Conservation (phyloP, 2,113 vertebrate species). For the Capra hircus region DNA sequence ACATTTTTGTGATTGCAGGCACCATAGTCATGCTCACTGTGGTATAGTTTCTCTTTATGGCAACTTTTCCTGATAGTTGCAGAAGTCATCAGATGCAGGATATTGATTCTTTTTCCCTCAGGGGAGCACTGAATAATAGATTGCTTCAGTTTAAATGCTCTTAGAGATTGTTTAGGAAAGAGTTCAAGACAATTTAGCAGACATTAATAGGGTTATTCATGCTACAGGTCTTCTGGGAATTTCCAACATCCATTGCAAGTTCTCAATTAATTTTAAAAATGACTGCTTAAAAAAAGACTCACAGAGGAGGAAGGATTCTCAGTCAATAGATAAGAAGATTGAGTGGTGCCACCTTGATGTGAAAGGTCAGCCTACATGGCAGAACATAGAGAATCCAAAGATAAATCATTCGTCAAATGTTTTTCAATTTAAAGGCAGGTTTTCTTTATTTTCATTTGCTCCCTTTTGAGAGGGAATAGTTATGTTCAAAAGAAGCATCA, state of each 20-base stretch:
- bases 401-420: neutral
- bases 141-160: neutral
- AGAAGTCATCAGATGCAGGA: neutral
- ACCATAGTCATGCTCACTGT: neutral
- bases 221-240: neutral
- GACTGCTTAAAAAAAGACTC: neutral
- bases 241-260: neutral
- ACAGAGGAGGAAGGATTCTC: neutral
- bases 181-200: slow-evolving; percentile 8
- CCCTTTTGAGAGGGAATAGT: neutral
- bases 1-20: neutral
- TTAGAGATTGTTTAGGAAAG: slow-evolving; percentile 19
- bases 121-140: neutral
- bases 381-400: neutral
- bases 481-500: neutral
- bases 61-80: neutral
- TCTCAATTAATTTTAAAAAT: neutral
- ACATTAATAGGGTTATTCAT: neutral
- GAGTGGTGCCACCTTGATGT: neutral
- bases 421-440: neutral
- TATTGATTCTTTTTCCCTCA: neutral
- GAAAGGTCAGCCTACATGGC: neutral
- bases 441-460: neutral
- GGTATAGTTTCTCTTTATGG: neutral
- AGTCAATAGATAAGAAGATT: neutral